Evolutionary conservation across 2,888 invertebrate genomes (phyloP).

Genomic region (Epinotia bilunana): DNA sequence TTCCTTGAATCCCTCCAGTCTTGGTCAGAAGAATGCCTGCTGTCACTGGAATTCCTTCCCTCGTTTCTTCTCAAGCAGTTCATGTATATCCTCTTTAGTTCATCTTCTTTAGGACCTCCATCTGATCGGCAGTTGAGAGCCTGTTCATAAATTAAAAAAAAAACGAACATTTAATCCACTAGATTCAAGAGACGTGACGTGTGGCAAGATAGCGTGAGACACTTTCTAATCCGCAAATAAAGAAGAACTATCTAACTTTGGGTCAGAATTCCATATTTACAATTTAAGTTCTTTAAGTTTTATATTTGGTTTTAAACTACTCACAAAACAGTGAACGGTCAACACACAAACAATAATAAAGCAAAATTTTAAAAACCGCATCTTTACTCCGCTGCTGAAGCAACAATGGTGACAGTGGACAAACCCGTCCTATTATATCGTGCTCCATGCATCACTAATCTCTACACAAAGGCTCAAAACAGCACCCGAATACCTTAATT

Average conservation of each 20-base stretch:
- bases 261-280: no score
- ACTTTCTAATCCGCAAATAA: background rate
- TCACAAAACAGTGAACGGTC: slow-evolving; percentile 61
- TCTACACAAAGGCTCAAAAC: slow-evolving; percentile 48
- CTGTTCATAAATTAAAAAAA: slow-evolving; percentile 55
- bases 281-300: no score
- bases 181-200: background rate
- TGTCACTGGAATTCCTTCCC: slow-evolving; percentile 60
- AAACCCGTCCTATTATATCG: slow-evolving; percentile 58
- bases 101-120: slow-evolving; percentile 84
- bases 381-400: slow-evolving; percentile 53
- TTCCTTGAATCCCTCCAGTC: slow-evolving; percentile 63
- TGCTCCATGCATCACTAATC: slow-evolving; percentile 61
- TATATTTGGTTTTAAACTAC: slow-evolving; percentile 47
- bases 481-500: slow-evolving; percentile 31
- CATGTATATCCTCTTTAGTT: slow-evolving; percentile 83
- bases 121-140: slow-evolving; percentile 85
- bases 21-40: slow-evolving; percentile 57
- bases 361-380: slow-evolving; percentile 60
- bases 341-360: slow-evolving; percentile 58
- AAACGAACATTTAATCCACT: background rate
- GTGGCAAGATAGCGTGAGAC: background rate
- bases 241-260: background rate
- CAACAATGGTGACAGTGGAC: slow-evolving; percentile 53
- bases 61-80: slow-evolving; percentile 82